Percentiles rank a stretch among this genome's conserved stretches.
Evolutionary conservation across 92 coral and sea anemone species (phyloP).

Genomic region (Heteractis magnifica): DNA sequence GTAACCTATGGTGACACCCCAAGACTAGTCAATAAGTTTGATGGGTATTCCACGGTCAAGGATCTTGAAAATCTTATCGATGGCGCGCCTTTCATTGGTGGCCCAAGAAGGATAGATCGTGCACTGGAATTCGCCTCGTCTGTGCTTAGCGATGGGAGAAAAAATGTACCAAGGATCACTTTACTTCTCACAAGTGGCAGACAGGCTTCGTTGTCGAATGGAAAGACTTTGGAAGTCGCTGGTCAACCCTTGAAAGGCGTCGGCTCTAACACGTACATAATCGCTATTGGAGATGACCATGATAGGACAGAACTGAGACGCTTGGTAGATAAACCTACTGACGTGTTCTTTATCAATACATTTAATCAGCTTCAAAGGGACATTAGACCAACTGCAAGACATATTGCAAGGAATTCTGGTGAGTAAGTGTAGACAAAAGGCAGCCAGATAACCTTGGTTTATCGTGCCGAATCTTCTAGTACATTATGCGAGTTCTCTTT

Average conservation of each 20-base stretch:
- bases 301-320: conserved; percentile 48
- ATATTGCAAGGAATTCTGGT: conserved; percentile 27
- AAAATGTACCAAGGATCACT: conserved; percentile 62
- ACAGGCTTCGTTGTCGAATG: conserved; percentile 51
- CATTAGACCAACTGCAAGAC: conserved; percentile 1
- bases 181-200: conserved; percentile 72
- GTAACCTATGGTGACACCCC: conserved; percentile 51
- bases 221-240: conserved; percentile 46
- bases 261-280: conserved; percentile 75
- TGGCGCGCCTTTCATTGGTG: conserved; percentile 42
- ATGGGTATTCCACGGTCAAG: conserved; percentile 43
- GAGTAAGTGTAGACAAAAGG: not conserved
- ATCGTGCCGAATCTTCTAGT: not conserved
- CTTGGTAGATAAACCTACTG: conserved; percentile 42
- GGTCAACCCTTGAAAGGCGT: conserved; percentile 43
- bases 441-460: not conserved
- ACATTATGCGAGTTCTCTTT: not conserved
- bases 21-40: conserved; percentile 48
- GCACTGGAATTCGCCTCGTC: conserved; percentile 45
- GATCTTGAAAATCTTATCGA: conserved; percentile 47
- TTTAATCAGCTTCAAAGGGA: conserved; percentile 30
- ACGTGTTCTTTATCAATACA: conserved; percentile 21
- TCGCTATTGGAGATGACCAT: conserved; percentile 67
- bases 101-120: conserved; percentile 42
- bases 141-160: conserved; percentile 35